Base-by-base conservation (phyloP, 2,888 invertebrate genomes). In the Spodoptera littoralis region DNA sequence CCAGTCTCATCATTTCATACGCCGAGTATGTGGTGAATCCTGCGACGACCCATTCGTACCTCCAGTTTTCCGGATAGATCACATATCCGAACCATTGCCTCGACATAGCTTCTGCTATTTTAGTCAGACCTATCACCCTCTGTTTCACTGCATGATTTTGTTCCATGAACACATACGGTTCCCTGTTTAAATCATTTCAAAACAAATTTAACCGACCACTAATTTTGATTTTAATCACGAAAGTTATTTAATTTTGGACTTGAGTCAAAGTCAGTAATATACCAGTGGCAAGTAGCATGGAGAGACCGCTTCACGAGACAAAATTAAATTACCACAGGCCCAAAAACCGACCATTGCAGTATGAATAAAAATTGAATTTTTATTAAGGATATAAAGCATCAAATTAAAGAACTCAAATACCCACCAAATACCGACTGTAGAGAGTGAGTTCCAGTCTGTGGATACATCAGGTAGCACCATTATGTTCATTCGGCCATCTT, bases 81-180 rank as follows among this genome's bases (percentile, higher is more conserved):
- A 95, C 90, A 78, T 95, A 95, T 4, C 96, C 97, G 77, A 96
- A 97, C 97, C 97, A 97, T 87, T 96, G 96, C 71, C 96, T 96
- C 0, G 96, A 91, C 65, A 96, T 90, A 64, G 96, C 96, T 84
- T 97, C 96, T 0, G 96, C 95, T 43, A 96, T 94, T 4, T 95
- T 92, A 0, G 94, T 82, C 0, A 95, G 90, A 0, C 85, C 89
- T 44, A 73, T 95, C 84, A 76, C 91, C 73, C 88, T 95, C 90
- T 89, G 96, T 81, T 63, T 90, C n/a, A 85, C 79, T 22, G 88
- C 90, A 65, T 84, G 91, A 47, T 63, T 53, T 1, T 65, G 66
- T 53, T 90, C 89, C 91, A 93, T 93, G 0, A 91, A 75, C 0
- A 94, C 49, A 58, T 92, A 85, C 0, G 94, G 93, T 61, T 94